Evolutionary conservation across 2,888 invertebrate genomes (phyloP).

Genomic region (Anarsia innoxiella): DNA sequence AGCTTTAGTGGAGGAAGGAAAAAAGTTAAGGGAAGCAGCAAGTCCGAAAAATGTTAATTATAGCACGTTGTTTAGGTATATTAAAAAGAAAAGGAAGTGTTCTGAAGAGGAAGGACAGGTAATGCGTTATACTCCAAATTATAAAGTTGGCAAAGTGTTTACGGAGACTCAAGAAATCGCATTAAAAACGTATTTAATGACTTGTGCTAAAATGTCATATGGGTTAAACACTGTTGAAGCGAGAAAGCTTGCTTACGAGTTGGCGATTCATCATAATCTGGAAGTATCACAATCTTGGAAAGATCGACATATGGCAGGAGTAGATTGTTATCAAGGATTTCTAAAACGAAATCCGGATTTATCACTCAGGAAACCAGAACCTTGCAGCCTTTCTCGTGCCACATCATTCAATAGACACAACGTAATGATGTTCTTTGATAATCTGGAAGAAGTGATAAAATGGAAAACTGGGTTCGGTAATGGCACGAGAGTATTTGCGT

Average conservation of each 20-base stretch:
- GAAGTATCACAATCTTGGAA: background rate
- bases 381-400: constrained; percentile 12
- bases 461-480: constrained; percentile 9
- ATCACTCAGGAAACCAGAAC: constrained; percentile 10
- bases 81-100: too few relatives aligned
- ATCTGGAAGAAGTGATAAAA: constrained; percentile 6
- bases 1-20: too few relatives aligned
- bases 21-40: too few relatives aligned
- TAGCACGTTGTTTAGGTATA: too few relatives aligned
- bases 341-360: constrained; percentile 6
- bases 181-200: too few relatives aligned
- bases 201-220: too few relatives aligned
- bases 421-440: constrained; percentile 11
- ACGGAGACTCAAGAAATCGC: too few relatives aligned
- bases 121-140: too few relatives aligned
- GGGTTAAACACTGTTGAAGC: constrained; percentile 23
- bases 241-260: constrained; percentile 25
- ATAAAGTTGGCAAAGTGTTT: too few relatives aligned
- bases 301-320: constrained; percentile 11
- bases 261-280: constrained; percentile 17
- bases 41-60: too few relatives aligned
- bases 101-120: too few relatives aligned
- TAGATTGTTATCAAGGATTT: constrained; percentile 6
- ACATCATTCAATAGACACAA: constrained; percentile 14
- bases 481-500: constrained; percentile 8